A percentile compares a stretch with the other conserved stretches of the same genome.
These are phyloP conservation scores for Drosophila anomalata DNA, from an alignment of 2,888 invertebrate species.

Conservation along the genomic window DNA sequence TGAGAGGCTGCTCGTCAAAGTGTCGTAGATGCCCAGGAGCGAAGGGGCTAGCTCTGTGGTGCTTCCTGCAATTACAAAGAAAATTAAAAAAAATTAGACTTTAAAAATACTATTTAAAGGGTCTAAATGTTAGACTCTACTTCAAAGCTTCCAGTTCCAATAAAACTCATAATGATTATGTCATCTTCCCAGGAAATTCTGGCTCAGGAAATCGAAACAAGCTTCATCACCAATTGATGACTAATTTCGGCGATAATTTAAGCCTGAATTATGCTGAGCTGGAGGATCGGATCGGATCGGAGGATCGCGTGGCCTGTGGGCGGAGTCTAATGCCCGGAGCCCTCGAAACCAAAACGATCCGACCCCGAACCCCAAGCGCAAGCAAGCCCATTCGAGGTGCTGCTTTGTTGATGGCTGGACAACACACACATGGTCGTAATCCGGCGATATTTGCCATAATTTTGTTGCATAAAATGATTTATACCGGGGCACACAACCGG, in stretches of 20 bases:
- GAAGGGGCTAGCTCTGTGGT: conserved; percentile 94
- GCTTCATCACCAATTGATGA: conserved; percentile 10
- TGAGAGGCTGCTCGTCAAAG: conserved; percentile 85
- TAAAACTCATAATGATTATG: background rate
- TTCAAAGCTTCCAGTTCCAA: too few species aligned
- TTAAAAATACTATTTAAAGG: background rate
- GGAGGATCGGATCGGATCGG: background rate
- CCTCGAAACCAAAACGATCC: conserved; percentile 19
- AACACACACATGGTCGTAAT: conserved; percentile 51
- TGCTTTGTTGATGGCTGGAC: conserved; percentile 55
- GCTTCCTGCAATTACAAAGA: conserved; percentile 88
- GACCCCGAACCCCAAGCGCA: background rate
- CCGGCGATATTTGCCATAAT: conserved; percentile 70
- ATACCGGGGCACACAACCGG: conserved; percentile 47
- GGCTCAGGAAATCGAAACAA: background rate
- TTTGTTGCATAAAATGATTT: conserved; percentile 70
- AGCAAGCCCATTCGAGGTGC: conserved; percentile 43
- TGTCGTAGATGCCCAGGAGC: conserved; percentile 94
- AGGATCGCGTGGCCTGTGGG: conserved; percentile 20
- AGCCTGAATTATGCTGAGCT: background rate
- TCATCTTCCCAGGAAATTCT: conserved; percentile 2
- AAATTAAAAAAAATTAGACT: background rate
- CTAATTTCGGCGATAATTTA: conserved; percentile 12
- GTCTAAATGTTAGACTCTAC: too few species aligned
- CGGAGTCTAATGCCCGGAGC: conserved; percentile 37